A percentile compares a stretch with the other conserved stretches of the same genome.
phyloP scores from a whole-genome alignment of 2,797 vertebrate species.

The Muraenolepis orangiensis region DNA sequence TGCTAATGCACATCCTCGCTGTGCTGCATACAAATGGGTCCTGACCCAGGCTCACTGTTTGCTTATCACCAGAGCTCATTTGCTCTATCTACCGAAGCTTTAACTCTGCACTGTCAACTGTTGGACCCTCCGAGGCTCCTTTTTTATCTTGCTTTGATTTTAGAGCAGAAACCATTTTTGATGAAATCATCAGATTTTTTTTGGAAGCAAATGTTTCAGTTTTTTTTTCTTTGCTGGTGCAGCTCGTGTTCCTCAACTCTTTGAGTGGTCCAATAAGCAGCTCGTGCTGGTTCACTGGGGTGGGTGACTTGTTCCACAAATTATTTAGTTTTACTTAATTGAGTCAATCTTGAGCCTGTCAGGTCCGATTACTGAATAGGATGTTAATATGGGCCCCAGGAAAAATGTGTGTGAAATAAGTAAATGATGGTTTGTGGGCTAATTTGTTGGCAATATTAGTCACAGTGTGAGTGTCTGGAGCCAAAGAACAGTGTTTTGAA shows the following conservation, averaged over 20 bases:
- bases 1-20: constrained; percentile 77
- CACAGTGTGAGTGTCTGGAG: constrained; percentile 60
- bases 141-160: constrained; percentile 19
- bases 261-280: constrained; percentile 55
- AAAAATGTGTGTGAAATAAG: constrained; percentile 31
- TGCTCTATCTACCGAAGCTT: constrained; percentile 57
- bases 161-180: constrained; percentile 17
- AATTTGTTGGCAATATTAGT: constrained; percentile 46
- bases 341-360: constrained; percentile 76
- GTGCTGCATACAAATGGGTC: constrained; percentile 76
- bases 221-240: constrained; percentile 30
- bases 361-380: constrained; percentile 69
- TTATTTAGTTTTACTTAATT: constrained; percentile 76
- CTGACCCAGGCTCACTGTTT: constrained; percentile 64
- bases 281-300: constrained; percentile 64
- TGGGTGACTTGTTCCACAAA: constrained; percentile 62
- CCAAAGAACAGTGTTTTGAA: constrained; percentile 28
- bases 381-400: constrained; percentile 31
- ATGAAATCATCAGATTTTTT: constrained; percentile 15
- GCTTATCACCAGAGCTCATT: constrained; percentile 64
- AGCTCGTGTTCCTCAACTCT: constrained; percentile 36
- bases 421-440: constrained; percentile 41
- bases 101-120: constrained; percentile 52
- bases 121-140: constrained; percentile 32
- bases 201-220: constrained; percentile 29